These are phyloP conservation scores for Odocoileus hemionus DNA, from an alignment of 2,113 vertebrate species.

Conservation along the genomic window DNA sequence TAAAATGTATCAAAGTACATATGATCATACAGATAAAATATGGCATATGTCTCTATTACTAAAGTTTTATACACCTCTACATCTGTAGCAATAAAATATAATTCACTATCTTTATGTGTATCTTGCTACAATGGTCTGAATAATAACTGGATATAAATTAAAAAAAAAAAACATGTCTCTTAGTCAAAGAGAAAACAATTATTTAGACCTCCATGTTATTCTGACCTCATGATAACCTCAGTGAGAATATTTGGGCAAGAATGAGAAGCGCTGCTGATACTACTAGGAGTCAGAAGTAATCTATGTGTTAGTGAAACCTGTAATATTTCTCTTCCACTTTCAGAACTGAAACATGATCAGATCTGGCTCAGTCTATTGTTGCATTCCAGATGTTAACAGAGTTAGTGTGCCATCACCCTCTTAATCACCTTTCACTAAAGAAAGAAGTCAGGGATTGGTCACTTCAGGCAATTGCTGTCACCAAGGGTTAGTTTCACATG, in stretches of 20 bases:
- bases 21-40: background rate
- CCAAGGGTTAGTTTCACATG: background rate
- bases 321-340: slow-evolving; percentile 6
- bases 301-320: background rate
- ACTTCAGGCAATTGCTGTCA: background rate
- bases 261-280: background rate
- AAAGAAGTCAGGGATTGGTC: background rate
- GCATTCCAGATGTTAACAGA: slow-evolving; percentile 41
- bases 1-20: background rate
- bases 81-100: background rate
- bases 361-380: background rate
- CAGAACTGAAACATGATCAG: slow-evolving; percentile 28
- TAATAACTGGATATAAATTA: background rate
- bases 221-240: background rate
- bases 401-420: background rate
- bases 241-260: background rate
- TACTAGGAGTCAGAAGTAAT: background rate
- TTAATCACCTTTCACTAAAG: background rate
- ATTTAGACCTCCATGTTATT: background rate
- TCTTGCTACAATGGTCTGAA: background rate
- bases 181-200: background rate
- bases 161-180: background rate
- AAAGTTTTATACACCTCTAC: background rate
- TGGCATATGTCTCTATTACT: background rate
- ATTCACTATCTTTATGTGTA: background rate